Percentiles rank a stretch among this genome's conserved stretches.
These are phyloP conservation scores for Semotilus atromaculatus DNA, from an alignment of 2,797 vertebrate species.

Conservation along the genomic window DNA sequence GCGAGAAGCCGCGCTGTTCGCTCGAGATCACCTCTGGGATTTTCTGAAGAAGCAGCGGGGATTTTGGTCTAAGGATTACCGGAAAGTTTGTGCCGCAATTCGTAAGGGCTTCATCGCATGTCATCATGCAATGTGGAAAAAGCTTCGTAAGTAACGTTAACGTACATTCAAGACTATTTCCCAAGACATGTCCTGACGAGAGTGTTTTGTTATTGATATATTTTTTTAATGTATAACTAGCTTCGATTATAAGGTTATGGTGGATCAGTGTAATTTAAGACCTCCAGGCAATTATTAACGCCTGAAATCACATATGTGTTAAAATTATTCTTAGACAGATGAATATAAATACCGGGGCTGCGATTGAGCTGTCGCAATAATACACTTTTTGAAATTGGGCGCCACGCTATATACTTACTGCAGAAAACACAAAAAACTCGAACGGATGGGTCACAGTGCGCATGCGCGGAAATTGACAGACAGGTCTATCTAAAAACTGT, in stretches of 20 bases:
- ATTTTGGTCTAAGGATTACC: constrained; percentile 88
- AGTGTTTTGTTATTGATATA: not conserved
- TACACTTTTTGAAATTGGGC: constrained; percentile 82
- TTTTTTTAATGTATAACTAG: too few species aligned
- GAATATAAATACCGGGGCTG: constrained; percentile 86
- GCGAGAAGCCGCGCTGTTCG: constrained; percentile 92
- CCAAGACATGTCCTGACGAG: not conserved
- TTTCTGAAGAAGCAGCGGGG: constrained; percentile 93
- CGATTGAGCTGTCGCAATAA: constrained; percentile 66
- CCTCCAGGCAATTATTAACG: not conserved
- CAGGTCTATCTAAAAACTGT: not conserved
- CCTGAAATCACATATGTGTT: not conserved
- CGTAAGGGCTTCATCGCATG: constrained; percentile 94
- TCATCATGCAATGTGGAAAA: constrained; percentile 97
- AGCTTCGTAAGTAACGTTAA: constrained; percentile 84
- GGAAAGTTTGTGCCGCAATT: constrained; percentile 89
- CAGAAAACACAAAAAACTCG: not conserved
- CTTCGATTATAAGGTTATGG: not conserved
- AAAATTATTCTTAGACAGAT: constrained; percentile 71
- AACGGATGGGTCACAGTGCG: constrained; percentile 77
- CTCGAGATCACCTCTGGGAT: constrained; percentile 90
- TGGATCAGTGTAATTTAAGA: not conserved
- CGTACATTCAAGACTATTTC: constrained; percentile 49
- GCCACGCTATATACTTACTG: constrained; percentile 76
- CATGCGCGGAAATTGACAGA: constrained; percentile 52